Evolutionary conservation across 2,113 vertebrate species (phyloP).

Genomic region (Callopanchax toddi): DNA sequence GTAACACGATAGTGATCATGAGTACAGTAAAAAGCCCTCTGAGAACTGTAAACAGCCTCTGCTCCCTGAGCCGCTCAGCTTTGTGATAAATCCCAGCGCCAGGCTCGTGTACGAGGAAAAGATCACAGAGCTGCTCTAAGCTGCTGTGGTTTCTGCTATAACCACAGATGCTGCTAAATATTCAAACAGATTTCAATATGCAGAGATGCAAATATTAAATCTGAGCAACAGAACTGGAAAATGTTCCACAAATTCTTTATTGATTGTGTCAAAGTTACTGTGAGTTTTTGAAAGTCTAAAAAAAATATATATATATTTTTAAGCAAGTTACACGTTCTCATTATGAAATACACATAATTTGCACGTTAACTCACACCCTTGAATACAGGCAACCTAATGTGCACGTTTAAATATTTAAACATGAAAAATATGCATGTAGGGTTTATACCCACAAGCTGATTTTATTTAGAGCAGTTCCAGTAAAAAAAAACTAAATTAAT

Average conservation of each 20-base stretch:
- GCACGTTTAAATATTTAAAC: no score
- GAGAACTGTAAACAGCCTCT: conserved; percentile 39
- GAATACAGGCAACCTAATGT: no score
- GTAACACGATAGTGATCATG: conserved; percentile 36
- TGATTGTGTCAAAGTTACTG: no score
- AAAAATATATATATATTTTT: not conserved
- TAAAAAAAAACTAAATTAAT: no score
- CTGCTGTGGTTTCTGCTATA: conserved; percentile 21
- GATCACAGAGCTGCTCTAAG: conserved; percentile 44
- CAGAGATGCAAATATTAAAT: no score
- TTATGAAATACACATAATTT: not conserved
- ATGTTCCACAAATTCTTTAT: no score
- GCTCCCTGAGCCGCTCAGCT: conserved; percentile 19
- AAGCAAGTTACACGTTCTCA: not conserved
- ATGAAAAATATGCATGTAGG: no score
- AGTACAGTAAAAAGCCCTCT: conserved; percentile 43
- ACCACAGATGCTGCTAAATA: conserved; percentile 40
- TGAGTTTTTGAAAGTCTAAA: no score
- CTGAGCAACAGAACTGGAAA: no score
- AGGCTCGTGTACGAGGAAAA: conserved; percentile 40
- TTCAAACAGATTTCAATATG: conserved; percentile 11
- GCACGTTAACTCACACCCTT: not conserved
- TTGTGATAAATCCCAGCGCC: conserved; percentile 33
- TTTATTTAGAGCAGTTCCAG: no score
- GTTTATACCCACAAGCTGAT: no score